A percentile compares a stretch with the other conserved stretches of the same genome.
Evolutionary conservation across 2,888 invertebrate species (phyloP).

Genomic region (Teleogryllus oceanicus): DNA sequence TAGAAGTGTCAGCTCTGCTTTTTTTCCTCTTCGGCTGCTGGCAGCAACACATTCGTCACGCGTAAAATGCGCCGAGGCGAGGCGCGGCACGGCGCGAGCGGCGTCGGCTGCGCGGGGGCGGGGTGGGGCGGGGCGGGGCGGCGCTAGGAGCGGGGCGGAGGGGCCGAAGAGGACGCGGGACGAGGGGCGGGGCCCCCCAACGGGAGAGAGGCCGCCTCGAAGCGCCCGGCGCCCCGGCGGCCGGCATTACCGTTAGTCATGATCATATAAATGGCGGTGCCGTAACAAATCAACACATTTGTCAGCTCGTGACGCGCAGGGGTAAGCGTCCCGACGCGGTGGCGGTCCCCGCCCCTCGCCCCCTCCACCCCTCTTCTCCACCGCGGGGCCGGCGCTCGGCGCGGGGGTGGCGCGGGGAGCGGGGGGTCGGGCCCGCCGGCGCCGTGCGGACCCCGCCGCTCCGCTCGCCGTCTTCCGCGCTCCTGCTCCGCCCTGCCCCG

Average conservation of each 20-base stretch:
- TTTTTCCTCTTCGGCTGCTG: constrained; percentile 7
- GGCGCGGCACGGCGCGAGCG: not conserved
- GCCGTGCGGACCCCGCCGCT: not conserved
- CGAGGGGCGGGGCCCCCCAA: no score
- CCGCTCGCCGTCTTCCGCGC: not conserved
- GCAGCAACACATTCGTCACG: constrained; percentile 18
- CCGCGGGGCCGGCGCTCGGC: not conserved
- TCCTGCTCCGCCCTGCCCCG: not conserved
- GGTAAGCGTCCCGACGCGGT: not conserved
- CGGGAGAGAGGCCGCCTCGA: not conserved
- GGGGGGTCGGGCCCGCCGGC: not conserved
- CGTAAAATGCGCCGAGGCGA: constrained; percentile 7
- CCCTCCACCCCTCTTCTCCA: not conserved
- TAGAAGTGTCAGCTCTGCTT: constrained; percentile 18
- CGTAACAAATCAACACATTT: constrained; percentile 18
- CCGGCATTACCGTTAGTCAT: constrained; percentile 18
- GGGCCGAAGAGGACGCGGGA: not conserved
- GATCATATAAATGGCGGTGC: constrained; percentile 3
- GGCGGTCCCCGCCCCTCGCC: not conserved
- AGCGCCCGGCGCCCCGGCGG: not conserved
- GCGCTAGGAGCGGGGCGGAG: not conserved
- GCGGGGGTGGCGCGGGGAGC: not conserved
- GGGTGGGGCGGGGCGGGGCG: not conserved
- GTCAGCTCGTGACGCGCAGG: not conserved
- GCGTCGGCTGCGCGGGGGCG: not conserved